These are phyloP conservation scores for Plestiodon gilberti DNA, from an alignment of 2,113 vertebrate genomes.

Conservation along the genomic window DNA sequence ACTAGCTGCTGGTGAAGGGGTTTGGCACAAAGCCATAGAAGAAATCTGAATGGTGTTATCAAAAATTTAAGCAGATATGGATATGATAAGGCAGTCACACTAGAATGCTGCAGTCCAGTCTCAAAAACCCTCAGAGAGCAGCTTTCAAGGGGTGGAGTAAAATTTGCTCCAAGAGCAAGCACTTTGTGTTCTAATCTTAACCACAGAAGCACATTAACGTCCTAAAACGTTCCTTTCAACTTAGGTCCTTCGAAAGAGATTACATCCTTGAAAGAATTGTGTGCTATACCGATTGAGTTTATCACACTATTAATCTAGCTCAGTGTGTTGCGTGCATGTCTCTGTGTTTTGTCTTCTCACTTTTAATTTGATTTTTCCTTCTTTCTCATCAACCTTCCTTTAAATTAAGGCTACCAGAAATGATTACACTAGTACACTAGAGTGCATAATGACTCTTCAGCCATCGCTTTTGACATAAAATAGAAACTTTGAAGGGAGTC, in stretches of 20 bases:
- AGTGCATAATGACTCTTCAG: slow-evolving; percentile 19
- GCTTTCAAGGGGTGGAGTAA: not conserved
- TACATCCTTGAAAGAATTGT: slow-evolving; percentile 47
- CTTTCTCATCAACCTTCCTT: slow-evolving; percentile 57
- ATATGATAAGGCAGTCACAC: not conserved
- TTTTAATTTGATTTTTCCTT: slow-evolving; percentile 66
- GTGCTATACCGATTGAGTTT: slow-evolving; percentile 54
- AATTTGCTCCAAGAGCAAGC: not conserved
- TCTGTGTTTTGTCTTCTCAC: slow-evolving; percentile 46
- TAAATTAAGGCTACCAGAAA: slow-evolving; percentile 63
- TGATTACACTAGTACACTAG: slow-evolving; percentile 44
- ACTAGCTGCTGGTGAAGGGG: not conserved
- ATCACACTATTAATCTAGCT: slow-evolving; percentile 57
- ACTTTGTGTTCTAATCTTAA: slow-evolving; percentile 5
- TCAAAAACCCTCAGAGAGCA: not conserved
- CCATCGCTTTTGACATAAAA: slow-evolving; percentile 35
- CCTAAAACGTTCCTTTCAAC: slow-evolving; percentile 35
- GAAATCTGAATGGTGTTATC: not conserved
- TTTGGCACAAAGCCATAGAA: not conserved
- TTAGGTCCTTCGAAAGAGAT: slow-evolving; percentile 59
- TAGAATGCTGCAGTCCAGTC: not conserved
- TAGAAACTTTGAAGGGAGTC: slow-evolving; percentile 43
- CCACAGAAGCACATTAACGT: slow-evolving; percentile 47
- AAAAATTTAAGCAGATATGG: not conserved
- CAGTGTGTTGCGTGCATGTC: slow-evolving; percentile 9